phyloP scores from a whole-genome alignment of 2,113 vertebrate species.

The Podarcis muralis region DNA sequence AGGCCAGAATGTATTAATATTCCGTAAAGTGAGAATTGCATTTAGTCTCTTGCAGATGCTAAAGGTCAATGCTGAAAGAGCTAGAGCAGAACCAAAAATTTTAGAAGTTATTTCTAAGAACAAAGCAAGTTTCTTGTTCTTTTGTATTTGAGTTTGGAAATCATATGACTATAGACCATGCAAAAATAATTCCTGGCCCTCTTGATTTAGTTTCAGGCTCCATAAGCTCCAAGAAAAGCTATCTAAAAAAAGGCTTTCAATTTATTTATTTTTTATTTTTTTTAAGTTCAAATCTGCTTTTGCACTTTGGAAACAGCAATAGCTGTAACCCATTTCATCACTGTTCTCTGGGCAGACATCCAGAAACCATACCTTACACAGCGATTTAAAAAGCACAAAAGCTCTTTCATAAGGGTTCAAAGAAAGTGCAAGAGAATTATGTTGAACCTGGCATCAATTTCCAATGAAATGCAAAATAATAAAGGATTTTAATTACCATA shows the following conservation, averaged over 20 bases:
- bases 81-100: slow-evolving; percentile 10
- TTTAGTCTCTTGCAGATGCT: slow-evolving; percentile 9
- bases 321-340: slow-evolving; percentile 35
- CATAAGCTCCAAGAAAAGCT: slow-evolving; percentile 38
- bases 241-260: neutral
- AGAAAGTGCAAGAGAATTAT: slow-evolving; percentile 50
- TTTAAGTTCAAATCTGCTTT: slow-evolving; percentile 26
- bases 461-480: slow-evolving; percentile 25
- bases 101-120: slow-evolving; percentile 19
- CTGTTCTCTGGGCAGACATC: slow-evolving; percentile 47
- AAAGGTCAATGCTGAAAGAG: slow-evolving; percentile 1
- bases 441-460: slow-evolving; percentile 21
- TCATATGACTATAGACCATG: neutral
- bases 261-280: neutral
- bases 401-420: slow-evolving; percentile 55
- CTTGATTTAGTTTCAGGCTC: slow-evolving; percentile 14
- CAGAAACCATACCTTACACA: slow-evolving; percentile 58
- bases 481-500: slow-evolving; percentile 12
- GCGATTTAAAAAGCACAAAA: slow-evolving; percentile 55
- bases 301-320: neutral
- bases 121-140: slow-evolving; percentile 3
- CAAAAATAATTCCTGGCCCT: slow-evolving; percentile 29
- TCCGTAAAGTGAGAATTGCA: neutral
- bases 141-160: neutral
- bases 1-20: neutral